Conservation (phyloP, 2,888 invertebrate species). For the Acleris laterana region DNA sequence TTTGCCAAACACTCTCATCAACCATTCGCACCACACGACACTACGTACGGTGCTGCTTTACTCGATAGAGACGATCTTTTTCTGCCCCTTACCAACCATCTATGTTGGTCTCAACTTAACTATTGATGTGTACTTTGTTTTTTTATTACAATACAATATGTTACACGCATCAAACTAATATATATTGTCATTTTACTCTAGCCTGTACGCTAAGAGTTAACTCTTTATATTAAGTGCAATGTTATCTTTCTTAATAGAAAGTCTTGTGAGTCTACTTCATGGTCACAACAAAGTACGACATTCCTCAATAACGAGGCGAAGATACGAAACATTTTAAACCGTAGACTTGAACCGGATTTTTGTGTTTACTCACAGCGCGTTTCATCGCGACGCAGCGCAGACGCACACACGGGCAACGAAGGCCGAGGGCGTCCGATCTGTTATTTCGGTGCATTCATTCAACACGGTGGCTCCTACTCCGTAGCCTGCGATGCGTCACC, state of each 20-base stretch:
- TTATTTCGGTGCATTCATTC: conserved; percentile 76
- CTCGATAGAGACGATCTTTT: conserved; percentile 30
- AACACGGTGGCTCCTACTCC: conserved; percentile 56
- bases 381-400: conserved; percentile 45
- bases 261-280: conserved; percentile 10
- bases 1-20: conserved; percentile 58
- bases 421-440: conserved; percentile 66
- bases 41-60: conserved; percentile 25
- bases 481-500: conserved; percentile 58
- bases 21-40: conserved; percentile 40
- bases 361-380: conserved; percentile 40
- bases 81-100: conserved; percentile 12
- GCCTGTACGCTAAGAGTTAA: not conserved
- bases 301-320: conserved; percentile 33
- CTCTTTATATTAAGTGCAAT: not conserved
- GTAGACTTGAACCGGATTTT: conserved; percentile 44
- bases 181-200: not conserved
- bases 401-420: conserved; percentile 53
- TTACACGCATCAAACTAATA: not conserved
- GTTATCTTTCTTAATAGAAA: conserved; percentile 12
- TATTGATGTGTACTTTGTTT: no score
- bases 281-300: conserved; percentile 20
- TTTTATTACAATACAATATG: no score
- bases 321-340: conserved; percentile 31
- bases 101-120: not conserved